These are phyloP conservation scores for Drymodes brunneopygia DNA, from an alignment of 2,113 vertebrate species.

Conservation along the genomic window DNA sequence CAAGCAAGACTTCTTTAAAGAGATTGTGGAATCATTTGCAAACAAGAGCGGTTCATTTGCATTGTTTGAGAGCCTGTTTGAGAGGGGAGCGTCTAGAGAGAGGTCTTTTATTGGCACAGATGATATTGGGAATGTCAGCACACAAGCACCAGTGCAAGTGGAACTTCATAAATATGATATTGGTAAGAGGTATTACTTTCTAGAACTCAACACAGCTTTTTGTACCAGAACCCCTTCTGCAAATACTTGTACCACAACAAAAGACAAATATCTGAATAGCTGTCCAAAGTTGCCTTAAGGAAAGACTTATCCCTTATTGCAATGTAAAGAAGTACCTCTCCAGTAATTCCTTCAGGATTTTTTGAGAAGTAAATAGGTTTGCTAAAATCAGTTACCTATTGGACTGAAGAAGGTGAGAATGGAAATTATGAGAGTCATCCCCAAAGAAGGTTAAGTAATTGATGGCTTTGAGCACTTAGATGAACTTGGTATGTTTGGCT, in stretches of 20 bases:
- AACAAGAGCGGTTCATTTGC: conserved; percentile 82
- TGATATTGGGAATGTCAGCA: conserved; percentile 76
- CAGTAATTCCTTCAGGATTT: background rate
- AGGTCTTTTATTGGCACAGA: conserved; percentile 87
- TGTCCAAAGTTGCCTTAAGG: background rate
- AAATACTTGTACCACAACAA: background rate
- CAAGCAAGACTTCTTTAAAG: conserved; percentile 80
- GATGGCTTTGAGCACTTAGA: background rate
- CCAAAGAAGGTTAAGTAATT: background rate
- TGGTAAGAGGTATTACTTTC: conserved; percentile 72
- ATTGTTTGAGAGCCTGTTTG: conserved; percentile 84
- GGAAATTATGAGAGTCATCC: background rate
- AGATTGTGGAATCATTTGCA: conserved; percentile 90
- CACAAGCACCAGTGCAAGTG: conserved; percentile 71
- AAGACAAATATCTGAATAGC: background rate
- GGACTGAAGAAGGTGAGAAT: background rate
- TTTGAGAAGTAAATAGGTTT: background rate
- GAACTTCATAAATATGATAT: conserved; percentile 84
- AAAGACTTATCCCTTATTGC: background rate
- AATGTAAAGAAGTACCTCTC: background rate
- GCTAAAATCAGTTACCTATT: background rate
- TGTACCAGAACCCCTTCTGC: background rate
- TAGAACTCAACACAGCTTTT: background rate
- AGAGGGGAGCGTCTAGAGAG: conserved; percentile 62
- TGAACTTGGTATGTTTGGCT: background rate